Percentiles rank a stretch among this genome's conserved stretches.
phyloP scores from a whole-genome alignment of 1,140 invertebrate genomes.

The Potamilus streckersoni region DNA sequence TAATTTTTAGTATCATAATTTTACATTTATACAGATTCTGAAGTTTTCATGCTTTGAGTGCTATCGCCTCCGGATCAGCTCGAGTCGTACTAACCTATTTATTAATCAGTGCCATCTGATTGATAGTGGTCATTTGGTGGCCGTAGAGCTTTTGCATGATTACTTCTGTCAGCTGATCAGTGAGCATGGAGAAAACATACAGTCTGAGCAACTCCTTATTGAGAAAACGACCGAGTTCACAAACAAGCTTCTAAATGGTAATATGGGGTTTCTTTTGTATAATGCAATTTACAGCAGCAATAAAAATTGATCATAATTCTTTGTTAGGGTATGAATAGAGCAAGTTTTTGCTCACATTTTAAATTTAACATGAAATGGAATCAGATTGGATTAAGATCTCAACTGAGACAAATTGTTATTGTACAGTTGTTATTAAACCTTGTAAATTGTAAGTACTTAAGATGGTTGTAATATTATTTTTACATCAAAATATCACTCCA shows the following conservation, averaged over 20 bases:
- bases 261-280: neutral
- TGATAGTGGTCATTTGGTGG: constrained; percentile 79
- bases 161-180: constrained; percentile 75
- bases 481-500: too few species aligned
- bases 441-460: too few species aligned
- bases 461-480: too few species aligned
- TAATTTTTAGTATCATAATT: neutral
- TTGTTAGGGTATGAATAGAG: too few species aligned
- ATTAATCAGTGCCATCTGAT: constrained; percentile 81
- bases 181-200: constrained; percentile 57
- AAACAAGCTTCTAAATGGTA: neutral
- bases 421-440: too few species aligned
- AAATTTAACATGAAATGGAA: too few species aligned
- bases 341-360: too few species aligned
- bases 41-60: constrained; percentile 74
- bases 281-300: too few species aligned
- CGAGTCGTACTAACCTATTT: constrained; percentile 69
- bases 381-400: too few species aligned
- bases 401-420: too few species aligned
- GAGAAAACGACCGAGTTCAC: constrained; percentile 1
- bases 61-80: constrained; percentile 62
- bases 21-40: constrained; percentile 68
- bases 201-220: constrained; percentile 11
- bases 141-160: neutral
- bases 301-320: too few species aligned